Evolutionary conservation across 64 coral and sea anemone genomes (phyloP).

Genomic region (Astreopora myriophthalma): DNA sequence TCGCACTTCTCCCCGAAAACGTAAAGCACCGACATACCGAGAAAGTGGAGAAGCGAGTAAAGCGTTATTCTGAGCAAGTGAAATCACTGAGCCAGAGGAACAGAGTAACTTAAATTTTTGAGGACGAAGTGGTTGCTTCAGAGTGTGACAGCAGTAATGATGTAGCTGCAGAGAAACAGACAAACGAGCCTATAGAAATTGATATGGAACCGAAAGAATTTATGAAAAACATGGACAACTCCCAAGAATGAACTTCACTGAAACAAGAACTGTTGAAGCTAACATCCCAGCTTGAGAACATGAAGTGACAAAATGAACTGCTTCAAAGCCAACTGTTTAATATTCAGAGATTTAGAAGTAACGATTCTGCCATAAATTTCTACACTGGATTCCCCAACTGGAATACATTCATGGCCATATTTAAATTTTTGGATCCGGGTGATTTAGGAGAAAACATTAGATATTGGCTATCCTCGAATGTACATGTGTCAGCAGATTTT

Average conservation of each 20-base stretch:
- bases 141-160: too few species aligned
- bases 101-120: neutral
- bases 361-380: constrained; percentile 26
- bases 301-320: neutral
- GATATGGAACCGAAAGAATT: too few species aligned
- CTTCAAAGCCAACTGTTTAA: constrained; percentile 18
- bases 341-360: constrained; percentile 14
- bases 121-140: neutral
- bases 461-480: constrained; percentile 24
- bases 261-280: neutral
- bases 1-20: constrained; percentile 15
- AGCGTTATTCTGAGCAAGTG: neutral
- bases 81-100: too few species aligned
- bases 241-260: neutral
- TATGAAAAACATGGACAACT: too few species aligned
- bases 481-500: neutral
- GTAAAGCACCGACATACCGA: neutral
- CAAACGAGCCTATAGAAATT: too few species aligned
- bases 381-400: constrained; percentile 66
- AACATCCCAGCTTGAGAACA: neutral
- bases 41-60: neutral
- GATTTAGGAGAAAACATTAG: constrained; percentile 43
- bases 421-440: constrained; percentile 59
- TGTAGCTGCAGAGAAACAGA: too few species aligned
- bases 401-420: constrained; percentile 54